A percentile compares a stretch with the other conserved stretches of the same genome.
Evolutionary conservation across 2,888 invertebrate species (phyloP).

Genomic region (Pristionchus exspectatus): DNA sequence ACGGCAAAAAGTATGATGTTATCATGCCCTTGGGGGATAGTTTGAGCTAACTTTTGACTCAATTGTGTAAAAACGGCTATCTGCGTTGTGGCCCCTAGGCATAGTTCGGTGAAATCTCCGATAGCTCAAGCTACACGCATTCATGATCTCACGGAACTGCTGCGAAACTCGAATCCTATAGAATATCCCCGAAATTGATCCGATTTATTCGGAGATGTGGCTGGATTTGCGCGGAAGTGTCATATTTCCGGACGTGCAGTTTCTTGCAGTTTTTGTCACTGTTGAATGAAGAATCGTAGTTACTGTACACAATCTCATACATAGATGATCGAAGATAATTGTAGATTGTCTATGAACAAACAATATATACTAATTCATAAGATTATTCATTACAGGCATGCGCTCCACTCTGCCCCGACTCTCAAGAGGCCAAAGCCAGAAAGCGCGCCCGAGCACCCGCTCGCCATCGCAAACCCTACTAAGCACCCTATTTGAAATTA

Average conservation of each 20-base stretch:
- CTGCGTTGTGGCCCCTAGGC: too few species aligned
- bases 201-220: background rate
- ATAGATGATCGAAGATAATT: too few species aligned
- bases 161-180: background rate
- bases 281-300: too few species aligned
- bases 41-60: too few species aligned
- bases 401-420: constrained; percentile 31
- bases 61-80: too few species aligned
- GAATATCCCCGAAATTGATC: background rate
- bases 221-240: constrained; percentile 5
- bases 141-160: background rate
- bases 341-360: too few species aligned
- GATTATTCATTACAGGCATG: background rate
- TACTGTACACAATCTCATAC: too few species aligned
- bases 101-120: too few species aligned
- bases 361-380: too few species aligned
- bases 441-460: background rate
- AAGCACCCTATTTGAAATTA: background rate
- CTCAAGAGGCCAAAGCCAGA: background rate
- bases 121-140: background rate
- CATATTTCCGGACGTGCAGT: background rate
- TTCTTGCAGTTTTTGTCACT: background rate
- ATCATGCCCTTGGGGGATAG: too few species aligned
- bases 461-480: background rate
- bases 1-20: too few species aligned